A percentile compares a stretch with the other conserved stretches of the same genome.
These are phyloP conservation scores for Athripsodes cinereus DNA, from an alignment of 2,888 invertebrate species.

Conservation along the genomic window DNA sequence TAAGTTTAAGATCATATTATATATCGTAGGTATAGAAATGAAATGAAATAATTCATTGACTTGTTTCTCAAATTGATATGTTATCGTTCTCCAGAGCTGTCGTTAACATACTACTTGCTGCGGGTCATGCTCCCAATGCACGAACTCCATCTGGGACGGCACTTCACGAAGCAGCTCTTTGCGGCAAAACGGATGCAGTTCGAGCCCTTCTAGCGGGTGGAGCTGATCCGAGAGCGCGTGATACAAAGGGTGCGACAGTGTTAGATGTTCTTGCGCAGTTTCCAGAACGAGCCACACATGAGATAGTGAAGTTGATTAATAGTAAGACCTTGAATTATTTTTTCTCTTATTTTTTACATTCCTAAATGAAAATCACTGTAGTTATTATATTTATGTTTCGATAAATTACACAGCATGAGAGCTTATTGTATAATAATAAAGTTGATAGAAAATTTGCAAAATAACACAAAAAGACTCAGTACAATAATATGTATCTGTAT, in stretches of 20 bases:
- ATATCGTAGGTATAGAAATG: no score
- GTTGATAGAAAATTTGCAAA: no score
- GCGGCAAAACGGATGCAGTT: slow-evolving; percentile 85
- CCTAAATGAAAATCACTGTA: no score
- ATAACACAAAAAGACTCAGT: no score
- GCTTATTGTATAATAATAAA: no score
- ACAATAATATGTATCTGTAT: no score
- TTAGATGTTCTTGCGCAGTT: slow-evolving; percentile 81
- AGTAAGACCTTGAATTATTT: slow-evolving; percentile 49
- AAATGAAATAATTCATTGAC: no score
- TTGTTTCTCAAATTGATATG: no score
- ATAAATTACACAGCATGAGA: no score
- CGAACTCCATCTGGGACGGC: slow-evolving; percentile 83
- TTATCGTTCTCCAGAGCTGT: slow-evolving; percentile 57
- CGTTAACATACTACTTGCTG: slow-evolving; percentile 73
- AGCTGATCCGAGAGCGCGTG: slow-evolving; percentile 73
- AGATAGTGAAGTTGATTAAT: slow-evolving; percentile 78
- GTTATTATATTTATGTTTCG: no score
- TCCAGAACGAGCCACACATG: slow-evolving; percentile 82
- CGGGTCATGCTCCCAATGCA: slow-evolving; percentile 84
- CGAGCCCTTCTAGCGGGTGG: slow-evolving; percentile 73
- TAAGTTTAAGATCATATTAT: slow-evolving; percentile 49
- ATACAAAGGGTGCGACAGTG: slow-evolving; percentile 77
- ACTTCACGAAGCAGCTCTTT: slow-evolving; percentile 88
- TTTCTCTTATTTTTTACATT: no score